Conservation (phyloP, 2,113 vertebrate species). For the Agapornis roseicollis region DNA sequence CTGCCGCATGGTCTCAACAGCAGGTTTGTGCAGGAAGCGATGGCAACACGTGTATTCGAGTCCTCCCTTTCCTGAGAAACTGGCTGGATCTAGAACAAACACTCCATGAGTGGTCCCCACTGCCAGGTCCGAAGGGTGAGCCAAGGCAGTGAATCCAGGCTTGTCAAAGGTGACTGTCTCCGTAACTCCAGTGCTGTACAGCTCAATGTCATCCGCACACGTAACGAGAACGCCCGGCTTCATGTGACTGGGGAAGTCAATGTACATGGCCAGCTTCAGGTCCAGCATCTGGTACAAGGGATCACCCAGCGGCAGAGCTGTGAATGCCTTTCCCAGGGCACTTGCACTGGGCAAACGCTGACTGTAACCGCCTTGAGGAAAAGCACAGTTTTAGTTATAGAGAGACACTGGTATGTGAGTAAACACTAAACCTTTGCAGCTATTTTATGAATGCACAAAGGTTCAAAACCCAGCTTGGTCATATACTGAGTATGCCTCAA, state of each 20-base stretch:
- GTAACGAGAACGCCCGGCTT: conserved; percentile 87
- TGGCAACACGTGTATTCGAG: conserved; percentile 77
- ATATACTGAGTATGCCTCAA: neutral
- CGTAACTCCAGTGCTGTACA: conserved; percentile 76
- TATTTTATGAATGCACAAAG: neutral
- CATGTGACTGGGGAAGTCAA: conserved; percentile 90
- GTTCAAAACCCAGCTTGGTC: neutral
- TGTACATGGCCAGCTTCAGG: conserved; percentile 91
- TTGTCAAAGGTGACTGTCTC: conserved; percentile 77
- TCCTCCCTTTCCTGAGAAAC: conserved; percentile 20
- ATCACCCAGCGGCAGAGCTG: conserved; percentile 83
- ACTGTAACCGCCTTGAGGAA: conserved; percentile 86
- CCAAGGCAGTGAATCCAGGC: conserved; percentile 89
- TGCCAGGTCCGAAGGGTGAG: conserved; percentile 85
- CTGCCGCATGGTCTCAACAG: conserved; percentile 75
- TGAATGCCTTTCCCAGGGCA: conserved; percentile 93
- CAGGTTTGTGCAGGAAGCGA: conserved; percentile 91
- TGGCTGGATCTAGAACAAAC: conserved; percentile 81
- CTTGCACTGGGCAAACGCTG: conserved; percentile 92
- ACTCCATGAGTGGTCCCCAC: conserved; percentile 90
- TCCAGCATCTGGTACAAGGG: conserved; percentile 94
- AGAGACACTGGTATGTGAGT: neutral
- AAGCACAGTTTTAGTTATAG: neutral
- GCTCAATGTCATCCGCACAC: conserved; percentile 91
- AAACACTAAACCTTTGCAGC: neutral